Evolutionary conservation across 2,113 vertebrate genomes (phyloP), one percentile per base, ranked within the genome.

Genomic region (Gadus chalcogrammus): DNA sequence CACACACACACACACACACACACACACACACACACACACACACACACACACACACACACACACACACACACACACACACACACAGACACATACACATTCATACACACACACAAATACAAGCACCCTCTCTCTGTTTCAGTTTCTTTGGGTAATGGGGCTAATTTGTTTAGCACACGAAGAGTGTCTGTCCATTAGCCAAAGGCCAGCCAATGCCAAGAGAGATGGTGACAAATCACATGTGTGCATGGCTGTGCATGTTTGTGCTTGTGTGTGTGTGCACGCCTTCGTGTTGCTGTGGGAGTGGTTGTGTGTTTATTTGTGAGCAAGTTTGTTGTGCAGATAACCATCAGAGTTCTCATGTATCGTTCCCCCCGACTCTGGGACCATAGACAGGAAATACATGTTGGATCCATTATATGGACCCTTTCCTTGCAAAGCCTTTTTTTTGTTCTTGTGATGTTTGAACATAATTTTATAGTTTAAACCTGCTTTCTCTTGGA

Each of bases 111-210:
- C 38, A 42, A 8, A 8, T 11, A 42, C 1, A 11, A 1, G 11
- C 55, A 16, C 55, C 17, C 8, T 12, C 55, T 56, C 55, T 56
- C 69, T 61, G n/a, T 72, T 58, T 28, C 38, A 15, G 24, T 69
- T 80, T 75, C 85, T 89, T 78, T 77, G 76, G 56, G 84, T 92
- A 91, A 91, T 91, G 88, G 84, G 85, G 82, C 86, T 93, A 90
- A 92, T 92, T 92, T 91, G 91, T 91, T 92, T 92, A 92, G 91
- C 83, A 82, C 85, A 82, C 86, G 76, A 81, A 86, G 86, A 90
- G 85, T 88, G 87, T 89, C 83, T 81, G 83, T 90, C 90, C 91
- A 91, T 92, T 92, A 91, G 90, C 58, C 73, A 42, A 68, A 68
- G 81, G 80, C 77, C 82, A 77, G 81, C 80, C 82, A 18, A 55